Percentiles rank a stretch among this genome's conserved stretches.
Evolutionary conservation across 2,888 invertebrate species (phyloP).

Genomic region (Campoplex capitator): DNA sequence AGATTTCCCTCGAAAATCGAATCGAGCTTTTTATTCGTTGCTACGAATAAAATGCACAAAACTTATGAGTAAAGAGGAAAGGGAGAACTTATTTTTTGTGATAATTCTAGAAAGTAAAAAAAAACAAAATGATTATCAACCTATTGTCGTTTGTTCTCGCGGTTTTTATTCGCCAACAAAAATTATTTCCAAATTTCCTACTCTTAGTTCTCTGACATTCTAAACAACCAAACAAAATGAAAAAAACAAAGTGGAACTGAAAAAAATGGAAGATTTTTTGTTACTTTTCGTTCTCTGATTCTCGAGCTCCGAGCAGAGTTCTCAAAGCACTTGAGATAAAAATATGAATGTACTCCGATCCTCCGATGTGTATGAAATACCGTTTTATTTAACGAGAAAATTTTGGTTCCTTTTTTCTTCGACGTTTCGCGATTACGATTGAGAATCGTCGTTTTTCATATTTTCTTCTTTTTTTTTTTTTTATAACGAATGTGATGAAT

Average conservation of each 20-base stretch:
- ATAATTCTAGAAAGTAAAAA: constrained; percentile 15
- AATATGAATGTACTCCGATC: background rate
- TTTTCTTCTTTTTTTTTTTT: background rate
- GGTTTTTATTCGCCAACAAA: background rate
- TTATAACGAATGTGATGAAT: background rate
- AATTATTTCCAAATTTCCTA: background rate
- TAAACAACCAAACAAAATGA: background rate
- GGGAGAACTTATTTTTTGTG: constrained; percentile 8
- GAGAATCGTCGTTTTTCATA: background rate
- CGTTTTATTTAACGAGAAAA: background rate
- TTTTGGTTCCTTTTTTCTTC: background rate
- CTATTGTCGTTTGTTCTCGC: background rate
- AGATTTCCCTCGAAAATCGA: background rate
- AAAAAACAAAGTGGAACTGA: background rate
- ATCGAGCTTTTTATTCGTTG: background rate
- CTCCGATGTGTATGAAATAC: background rate
- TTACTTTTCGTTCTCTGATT: background rate
- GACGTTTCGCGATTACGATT: background rate
- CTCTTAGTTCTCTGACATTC: background rate
- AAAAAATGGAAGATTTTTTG: background rate
- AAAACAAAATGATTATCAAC: background rate
- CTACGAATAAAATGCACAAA: background rate
- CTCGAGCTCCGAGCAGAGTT: background rate
- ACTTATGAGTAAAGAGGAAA: background rate
- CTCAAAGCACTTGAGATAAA: background rate